Conservation (phyloP, 2,888 invertebrate genomes). For the Dimorphilus gyrociliatus region DNA sequence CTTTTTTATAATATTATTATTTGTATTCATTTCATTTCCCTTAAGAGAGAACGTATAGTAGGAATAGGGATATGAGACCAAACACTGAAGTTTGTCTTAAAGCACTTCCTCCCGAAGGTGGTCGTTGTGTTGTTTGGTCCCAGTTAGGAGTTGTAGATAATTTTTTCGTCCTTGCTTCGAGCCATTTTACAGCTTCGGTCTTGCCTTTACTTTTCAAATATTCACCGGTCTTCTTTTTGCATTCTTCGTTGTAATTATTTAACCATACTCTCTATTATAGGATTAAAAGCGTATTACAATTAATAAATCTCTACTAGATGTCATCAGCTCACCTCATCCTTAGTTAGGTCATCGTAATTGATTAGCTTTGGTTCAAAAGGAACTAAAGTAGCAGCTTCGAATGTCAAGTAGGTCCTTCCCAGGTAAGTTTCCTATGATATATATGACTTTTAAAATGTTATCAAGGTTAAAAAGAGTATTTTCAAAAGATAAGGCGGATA, state of each 20-base stretch:
- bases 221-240: conserved; percentile 16
- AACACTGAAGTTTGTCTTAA: no score
- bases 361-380: conserved; percentile 33
- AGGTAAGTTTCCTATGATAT: no score
- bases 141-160: no score
- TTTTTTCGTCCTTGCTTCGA: conserved; percentile 12
- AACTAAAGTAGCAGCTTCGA: conserved; percentile 27
- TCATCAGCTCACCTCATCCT: conserved; percentile 17
- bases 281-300: conserved; percentile 2
- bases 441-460: no score
- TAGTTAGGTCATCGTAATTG: conserved; percentile 17
- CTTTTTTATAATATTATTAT: no score
- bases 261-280: conserved; percentile 21
- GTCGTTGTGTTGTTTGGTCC: no score
- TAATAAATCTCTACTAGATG: not conserved
- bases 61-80: no score
- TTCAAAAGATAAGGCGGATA: no score
- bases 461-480: no score
- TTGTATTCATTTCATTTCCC: no score
- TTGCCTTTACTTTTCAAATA: conserved; percentile 9
- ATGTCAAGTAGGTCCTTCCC: conserved; percentile 17
- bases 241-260: conserved; percentile 20
- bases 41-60: no score
- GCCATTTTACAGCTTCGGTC: conserved; percentile 16
- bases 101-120: no score